Conservation (phyloP, 1,140 invertebrate genomes). For the Euwallacea similis region DNA sequence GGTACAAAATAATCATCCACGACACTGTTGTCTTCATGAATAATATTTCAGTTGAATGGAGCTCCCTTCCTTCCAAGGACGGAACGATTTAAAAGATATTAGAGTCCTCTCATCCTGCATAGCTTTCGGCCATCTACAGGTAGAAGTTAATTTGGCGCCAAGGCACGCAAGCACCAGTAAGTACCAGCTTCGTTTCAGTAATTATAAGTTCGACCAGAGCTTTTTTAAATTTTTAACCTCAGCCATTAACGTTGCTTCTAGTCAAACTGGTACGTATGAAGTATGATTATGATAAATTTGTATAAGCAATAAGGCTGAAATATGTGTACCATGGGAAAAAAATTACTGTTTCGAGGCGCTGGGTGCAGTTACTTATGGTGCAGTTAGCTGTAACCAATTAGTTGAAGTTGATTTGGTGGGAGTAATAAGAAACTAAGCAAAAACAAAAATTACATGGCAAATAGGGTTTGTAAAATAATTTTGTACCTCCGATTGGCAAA, state of each 20-base stretch:
- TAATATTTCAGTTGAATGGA: slow-evolving; percentile 17
- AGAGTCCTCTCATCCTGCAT: slow-evolving; percentile 39
- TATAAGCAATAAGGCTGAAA: not conserved
- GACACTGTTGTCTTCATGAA: slow-evolving; percentile 4
- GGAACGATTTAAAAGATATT: slow-evolving; percentile 45
- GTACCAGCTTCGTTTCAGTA: slow-evolving; percentile 35
- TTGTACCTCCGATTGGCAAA: too few relatives aligned
- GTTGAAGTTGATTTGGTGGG: too few relatives aligned
- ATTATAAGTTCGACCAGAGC: slow-evolving; percentile 29
- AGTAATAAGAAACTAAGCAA: too few relatives aligned
- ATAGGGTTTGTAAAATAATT: too few relatives aligned
- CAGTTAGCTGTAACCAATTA: too few relatives aligned
- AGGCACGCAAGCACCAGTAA: slow-evolving; percentile 33
- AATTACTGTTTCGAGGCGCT: not conserved
- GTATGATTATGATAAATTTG: slow-evolving; percentile 31
- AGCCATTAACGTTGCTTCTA: slow-evolving; percentile 26
- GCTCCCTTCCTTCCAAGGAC: slow-evolving; percentile 39
- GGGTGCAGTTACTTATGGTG: not conserved
- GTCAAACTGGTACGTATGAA: slow-evolving; percentile 16
- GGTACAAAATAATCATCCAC: too few relatives aligned
- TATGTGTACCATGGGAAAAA: slow-evolving; percentile 2
- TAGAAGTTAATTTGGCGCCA: slow-evolving; percentile 37
- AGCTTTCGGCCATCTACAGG: slow-evolving; percentile 40
- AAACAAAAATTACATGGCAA: too few relatives aligned
- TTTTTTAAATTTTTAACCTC: slow-evolving; percentile 30